phyloP scores from a whole-genome alignment of 2,113 vertebrate species.

The Cyanoliseus patagonus region DNA sequence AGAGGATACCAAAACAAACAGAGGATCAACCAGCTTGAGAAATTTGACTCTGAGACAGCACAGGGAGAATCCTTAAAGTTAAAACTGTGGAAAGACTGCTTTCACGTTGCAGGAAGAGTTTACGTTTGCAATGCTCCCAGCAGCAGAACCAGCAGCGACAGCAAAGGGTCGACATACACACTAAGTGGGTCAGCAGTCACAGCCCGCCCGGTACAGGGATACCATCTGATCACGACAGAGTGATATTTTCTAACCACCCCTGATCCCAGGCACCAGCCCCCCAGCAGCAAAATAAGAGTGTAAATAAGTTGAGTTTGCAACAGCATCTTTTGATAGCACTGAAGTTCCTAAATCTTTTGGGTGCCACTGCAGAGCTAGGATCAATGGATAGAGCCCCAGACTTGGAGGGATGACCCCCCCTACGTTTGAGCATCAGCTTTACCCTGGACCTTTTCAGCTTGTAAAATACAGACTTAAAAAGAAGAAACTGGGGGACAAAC shows the following conservation, averaged over 20 bases:
- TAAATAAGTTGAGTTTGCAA: background rate
- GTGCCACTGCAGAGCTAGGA: background rate
- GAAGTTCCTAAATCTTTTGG: background rate
- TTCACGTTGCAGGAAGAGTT: background rate
- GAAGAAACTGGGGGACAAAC: background rate
- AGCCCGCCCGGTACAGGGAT: background rate
- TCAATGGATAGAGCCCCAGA: background rate
- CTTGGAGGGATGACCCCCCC: background rate
- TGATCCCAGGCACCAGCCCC: background rate
- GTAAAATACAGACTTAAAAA: background rate
- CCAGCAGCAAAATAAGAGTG: background rate
- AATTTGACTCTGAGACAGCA: background rate
- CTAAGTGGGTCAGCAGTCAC: background rate
- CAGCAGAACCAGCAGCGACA: background rate
- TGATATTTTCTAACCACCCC: background rate
- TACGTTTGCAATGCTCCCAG: background rate
- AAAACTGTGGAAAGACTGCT: background rate
- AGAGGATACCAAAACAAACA: slow-evolving; percentile 38
- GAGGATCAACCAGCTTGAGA: background rate
- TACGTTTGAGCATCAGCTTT: background rate
- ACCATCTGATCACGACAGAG: background rate
- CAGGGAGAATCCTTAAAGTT: background rate
- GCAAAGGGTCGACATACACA: background rate
- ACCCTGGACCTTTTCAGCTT: background rate
- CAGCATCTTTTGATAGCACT: background rate